These are phyloP conservation scores for Epizoanthus fatuus DNA, from an alignment of 92 coral and sea anemone species.

Conservation along the genomic window DNA sequence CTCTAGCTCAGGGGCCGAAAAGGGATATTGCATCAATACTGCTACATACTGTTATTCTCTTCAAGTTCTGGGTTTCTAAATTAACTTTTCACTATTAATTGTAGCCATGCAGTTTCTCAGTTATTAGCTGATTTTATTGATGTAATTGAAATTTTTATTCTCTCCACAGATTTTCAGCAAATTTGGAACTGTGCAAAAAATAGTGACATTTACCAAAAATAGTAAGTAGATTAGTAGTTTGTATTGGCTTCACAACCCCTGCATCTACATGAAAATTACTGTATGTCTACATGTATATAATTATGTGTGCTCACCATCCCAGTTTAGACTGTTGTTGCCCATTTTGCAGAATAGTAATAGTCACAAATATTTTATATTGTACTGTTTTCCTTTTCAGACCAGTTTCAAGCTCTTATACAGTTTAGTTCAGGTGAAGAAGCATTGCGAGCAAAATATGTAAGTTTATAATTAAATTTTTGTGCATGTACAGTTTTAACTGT, in stretches of 20 bases:
- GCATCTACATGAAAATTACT: too few species aligned
- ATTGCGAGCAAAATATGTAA: conserved; percentile 88
- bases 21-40: too few species aligned
- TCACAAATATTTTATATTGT: neutral
- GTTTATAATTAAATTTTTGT: conserved; percentile 4
- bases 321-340: neutral
- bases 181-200: conserved; percentile 89
- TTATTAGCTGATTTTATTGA: too few species aligned
- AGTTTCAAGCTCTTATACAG: conserved; percentile 92
- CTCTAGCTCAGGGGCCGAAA: too few species aligned
- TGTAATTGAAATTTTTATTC: neutral
- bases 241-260: too few species aligned
- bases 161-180: conserved; percentile 87
- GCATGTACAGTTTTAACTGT: neutral
- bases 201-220: conserved; percentile 92
- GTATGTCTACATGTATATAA: too few species aligned
- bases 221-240: conserved; percentile 68
- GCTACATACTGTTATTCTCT: too few species aligned
- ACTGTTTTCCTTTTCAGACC: conserved; percentile 67
- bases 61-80: too few species aligned
- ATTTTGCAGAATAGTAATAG: neutral
- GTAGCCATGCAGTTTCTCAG: too few species aligned
- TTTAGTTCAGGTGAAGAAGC: conserved; percentile 88
- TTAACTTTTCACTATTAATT: too few species aligned
- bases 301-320: too few species aligned